Evolutionary conservation across 2,797 vertebrate genomes (phyloP).

Genomic region (Mus minutoides): DNA sequence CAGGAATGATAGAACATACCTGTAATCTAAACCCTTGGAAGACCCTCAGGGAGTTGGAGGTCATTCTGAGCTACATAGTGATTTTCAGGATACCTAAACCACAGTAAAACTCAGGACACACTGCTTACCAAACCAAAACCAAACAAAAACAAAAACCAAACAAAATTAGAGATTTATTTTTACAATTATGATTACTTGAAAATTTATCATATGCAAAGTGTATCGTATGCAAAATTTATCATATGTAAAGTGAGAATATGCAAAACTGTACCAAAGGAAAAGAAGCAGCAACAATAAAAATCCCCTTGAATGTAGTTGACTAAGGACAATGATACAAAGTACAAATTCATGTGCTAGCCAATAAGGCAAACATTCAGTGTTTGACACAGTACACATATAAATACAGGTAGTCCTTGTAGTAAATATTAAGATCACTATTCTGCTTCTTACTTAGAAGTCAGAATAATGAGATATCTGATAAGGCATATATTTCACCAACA

Average conservation of each 20-base stretch:
- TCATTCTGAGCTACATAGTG: background rate
- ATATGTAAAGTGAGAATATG: background rate
- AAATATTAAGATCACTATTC: background rate
- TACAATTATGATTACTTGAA: background rate
- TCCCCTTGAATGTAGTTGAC: background rate
- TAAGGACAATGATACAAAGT: background rate
- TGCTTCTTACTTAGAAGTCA: background rate
- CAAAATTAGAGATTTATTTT: background rate
- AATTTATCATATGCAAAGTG: background rate
- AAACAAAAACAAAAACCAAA: too few relatives aligned
- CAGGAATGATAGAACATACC: background rate
- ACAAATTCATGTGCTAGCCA: background rate
- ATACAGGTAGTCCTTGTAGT: background rate
- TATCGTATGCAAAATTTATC: background rate
- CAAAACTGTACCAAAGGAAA: constrained; percentile 22
- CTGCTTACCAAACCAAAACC: background rate
- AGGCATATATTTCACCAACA: background rate
- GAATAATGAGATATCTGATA: background rate
- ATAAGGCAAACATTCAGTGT: background rate
- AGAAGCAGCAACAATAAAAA: background rate
- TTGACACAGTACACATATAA: background rate
- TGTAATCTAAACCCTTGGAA: background rate
- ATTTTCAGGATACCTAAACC: background rate
- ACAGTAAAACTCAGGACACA: background rate
- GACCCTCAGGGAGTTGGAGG: too few relatives aligned